A percentile compares a stretch with the other conserved stretches of the same genome.
These are phyloP conservation scores for Burhinus bistriatus DNA, from an alignment of 2,113 vertebrate species.

Conservation along the genomic window DNA sequence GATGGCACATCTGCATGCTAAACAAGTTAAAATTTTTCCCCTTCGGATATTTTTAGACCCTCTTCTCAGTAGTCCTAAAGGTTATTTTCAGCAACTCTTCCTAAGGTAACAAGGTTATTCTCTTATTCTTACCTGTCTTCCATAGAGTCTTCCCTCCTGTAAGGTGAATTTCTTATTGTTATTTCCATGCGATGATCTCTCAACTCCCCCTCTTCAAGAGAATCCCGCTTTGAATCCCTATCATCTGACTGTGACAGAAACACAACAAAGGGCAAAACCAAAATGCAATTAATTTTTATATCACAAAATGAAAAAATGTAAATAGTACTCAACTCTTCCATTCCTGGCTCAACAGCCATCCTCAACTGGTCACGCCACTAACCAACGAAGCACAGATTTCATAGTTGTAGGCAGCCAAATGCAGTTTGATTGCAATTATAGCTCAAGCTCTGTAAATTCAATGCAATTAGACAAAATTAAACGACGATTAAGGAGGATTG, in stretches of 20 bases:
- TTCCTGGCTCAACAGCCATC: background rate
- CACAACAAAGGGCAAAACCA: background rate
- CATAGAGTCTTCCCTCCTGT: constrained; percentile 89
- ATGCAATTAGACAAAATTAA: background rate
- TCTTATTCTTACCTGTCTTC: constrained; percentile 84
- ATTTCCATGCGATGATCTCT: constrained; percentile 98
- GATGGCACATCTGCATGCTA: background rate
- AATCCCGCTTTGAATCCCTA: constrained; percentile 94
- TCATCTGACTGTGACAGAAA: constrained; percentile 87
- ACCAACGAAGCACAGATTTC: background rate
- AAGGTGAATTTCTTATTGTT: constrained; percentile 95
- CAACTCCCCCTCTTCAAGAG: constrained; percentile 97
- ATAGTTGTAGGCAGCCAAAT: background rate
- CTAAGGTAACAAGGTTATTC: no score
- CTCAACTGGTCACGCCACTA: fast-evolving
- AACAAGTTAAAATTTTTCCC: background rate
- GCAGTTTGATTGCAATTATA: background rate
- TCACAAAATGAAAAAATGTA: fast-evolving
- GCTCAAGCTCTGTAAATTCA: background rate
- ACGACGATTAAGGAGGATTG: fast-evolving
- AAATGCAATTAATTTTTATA: background rate
- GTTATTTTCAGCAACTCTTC: background rate
- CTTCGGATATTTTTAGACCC: background rate
- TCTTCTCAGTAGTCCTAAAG: fast-evolving
- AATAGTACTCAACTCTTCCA: background rate